Base-by-base conservation (phyloP, 2,888 invertebrate species). In the Andrena bicolor region DNA sequence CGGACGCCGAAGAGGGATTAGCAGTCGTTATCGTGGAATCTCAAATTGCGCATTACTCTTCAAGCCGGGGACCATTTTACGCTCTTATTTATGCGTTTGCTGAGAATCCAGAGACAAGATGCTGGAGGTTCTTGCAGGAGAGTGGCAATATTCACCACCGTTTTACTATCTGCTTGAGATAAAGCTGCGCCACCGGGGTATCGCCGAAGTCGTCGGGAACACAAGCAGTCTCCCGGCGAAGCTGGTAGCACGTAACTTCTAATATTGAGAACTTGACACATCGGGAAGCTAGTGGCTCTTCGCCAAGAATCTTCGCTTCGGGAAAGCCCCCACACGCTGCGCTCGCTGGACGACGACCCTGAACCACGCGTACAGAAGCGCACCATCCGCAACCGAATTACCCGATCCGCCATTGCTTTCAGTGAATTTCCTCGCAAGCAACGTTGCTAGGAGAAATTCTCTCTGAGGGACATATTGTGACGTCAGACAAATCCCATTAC, bases 231-330 rank as follows among this genome's bases (percentile, higher is more conserved):
- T 20, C 26, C 32, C 51, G 56, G 73, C 77, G 76, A 84, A 77
- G 84, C 41, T 61, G 65, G 51, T 51, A 6, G 32, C 68, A 49
- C 72, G 69, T 85, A 71, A 82, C 83, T 85, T 64, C 88, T 88
- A 88, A 88, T 88, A 85, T 88, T 86, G 90, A 89, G 86, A 85
- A 86, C 86, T 90, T 89, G 90, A 92, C 89, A 91, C 89, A 91
- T 89, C 87, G 90, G 88, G 85, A 89, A 92, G 88, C 82, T 79
- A 87, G 84, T 92, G 91, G 91, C 90, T 41, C 16, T 10, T 10
- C 66, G 88, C 89, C 92, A 92, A 89, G 85, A 82, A 87, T 88
- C 68, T 80, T 75, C 75, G 66, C 82, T 72, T 86, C 69, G 84
- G 83, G 85, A 80, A 88, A 87, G 76, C 71, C 75, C 84, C 82